A percentile compares a stretch with the other conserved stretches of the same genome.
Evolutionary conservation across 2,888 invertebrate genomes (phyloP).

Genomic region (Parnassius glacialis): DNA sequence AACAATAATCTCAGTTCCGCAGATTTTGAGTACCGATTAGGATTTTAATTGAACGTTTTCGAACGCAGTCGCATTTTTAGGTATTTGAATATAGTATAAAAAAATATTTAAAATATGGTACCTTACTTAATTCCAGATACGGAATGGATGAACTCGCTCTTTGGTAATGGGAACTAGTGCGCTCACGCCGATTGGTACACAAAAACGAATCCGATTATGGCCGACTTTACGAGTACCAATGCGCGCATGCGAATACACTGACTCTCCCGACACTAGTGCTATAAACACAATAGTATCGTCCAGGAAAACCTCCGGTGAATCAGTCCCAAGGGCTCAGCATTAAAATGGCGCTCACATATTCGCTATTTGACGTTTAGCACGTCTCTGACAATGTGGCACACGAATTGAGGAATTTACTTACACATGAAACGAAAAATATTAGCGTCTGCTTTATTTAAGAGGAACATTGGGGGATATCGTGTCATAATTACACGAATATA

Average conservation of each 20-base stretch:
- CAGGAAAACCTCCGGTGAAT: constrained; percentile 54
- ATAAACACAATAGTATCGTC: constrained; percentile 49
- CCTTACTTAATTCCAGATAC: not conserved
- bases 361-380: constrained; percentile 18
- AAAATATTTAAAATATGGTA: not conserved
- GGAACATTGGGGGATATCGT: too few relatives aligned
- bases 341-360: constrained; percentile 49
- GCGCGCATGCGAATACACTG: constrained; percentile 46
- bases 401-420: constrained; percentile 25
- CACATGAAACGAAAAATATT: constrained; percentile 9
- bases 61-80: constrained; percentile 10
- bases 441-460: constrained; percentile 1
- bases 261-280: constrained; percentile 61
- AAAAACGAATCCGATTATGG: constrained; percentile 19
- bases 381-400: constrained; percentile 26
- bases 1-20: constrained; percentile 13
- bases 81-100: not conserved
- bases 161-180: not conserved
- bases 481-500: too few relatives aligned
- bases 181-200: constrained; percentile 17
- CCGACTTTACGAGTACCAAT: constrained; percentile 33
- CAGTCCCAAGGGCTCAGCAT: constrained; percentile 51
- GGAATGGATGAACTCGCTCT: not conserved
- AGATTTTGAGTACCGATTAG: constrained; percentile 14
- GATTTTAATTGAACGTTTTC: constrained; percentile 2